A percentile compares a stretch with the other conserved stretches of the same genome.
Conservation (phyloP, 1,140 invertebrate species). For the Zaprionus davidi region DNA sequence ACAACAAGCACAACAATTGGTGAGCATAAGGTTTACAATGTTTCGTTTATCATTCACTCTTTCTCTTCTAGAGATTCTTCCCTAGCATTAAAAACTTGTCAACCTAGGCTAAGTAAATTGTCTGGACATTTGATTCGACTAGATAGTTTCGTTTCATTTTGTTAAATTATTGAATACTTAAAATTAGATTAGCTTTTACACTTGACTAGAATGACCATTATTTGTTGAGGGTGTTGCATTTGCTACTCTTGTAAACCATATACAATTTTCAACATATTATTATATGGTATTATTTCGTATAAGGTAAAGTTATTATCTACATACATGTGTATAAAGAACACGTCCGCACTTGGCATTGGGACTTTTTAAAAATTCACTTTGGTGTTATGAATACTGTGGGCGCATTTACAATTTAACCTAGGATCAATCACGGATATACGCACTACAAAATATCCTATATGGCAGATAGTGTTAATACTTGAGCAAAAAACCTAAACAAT, state of each 20-base stretch:
- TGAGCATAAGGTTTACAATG: conserved; percentile 82
- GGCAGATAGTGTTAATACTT: conserved; percentile 43
- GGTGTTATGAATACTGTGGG: conserved; percentile 69
- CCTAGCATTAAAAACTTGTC: conserved; percentile 57
- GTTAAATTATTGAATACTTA: conserved; percentile 37
- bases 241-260: conserved; percentile 43
- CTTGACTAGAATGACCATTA: conserved; percentile 44
- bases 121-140: conserved; percentile 68
- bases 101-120: conserved; percentile 70
- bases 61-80: conserved; percentile 1
- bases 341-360: conserved; percentile 35
- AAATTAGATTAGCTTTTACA: conserved; percentile 33
- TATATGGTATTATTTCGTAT: neutral
- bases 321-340: conserved; percentile 55
- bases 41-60: conserved; percentile 34
- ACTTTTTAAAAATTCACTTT: conserved; percentile 63
- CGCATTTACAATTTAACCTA: conserved; percentile 24
- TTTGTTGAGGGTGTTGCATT: conserved; percentile 43
- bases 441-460: conserved; percentile 29
- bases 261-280: conserved; percentile 31
- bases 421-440: conserved; percentile 8
- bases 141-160: conserved; percentile 14
- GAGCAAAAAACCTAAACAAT: conserved; percentile 32
- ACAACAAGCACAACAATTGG: conserved; percentile 79
- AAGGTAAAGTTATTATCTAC: conserved; percentile 3